A percentile compares a stretch with the other conserved stretches of the same genome.
Evolutionary conservation across 2,888 invertebrate genomes (phyloP).

Genomic region (Drosophila leonis): DNA sequence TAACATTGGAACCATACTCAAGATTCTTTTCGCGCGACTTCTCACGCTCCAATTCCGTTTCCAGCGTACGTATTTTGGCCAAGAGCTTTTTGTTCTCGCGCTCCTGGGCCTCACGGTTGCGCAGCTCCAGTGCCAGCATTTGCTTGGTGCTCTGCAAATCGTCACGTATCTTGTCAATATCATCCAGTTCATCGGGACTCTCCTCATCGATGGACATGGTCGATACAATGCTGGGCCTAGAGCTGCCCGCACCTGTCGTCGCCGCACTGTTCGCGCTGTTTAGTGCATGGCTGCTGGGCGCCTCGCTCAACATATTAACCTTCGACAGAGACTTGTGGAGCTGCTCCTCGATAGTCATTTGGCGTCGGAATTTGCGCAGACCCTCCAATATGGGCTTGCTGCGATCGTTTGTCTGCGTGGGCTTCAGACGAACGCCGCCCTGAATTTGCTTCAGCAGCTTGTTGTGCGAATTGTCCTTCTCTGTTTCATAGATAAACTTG

Average conservation of each 20-base stretch:
- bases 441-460: slow-evolving; percentile 93
- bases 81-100: slow-evolving; percentile 94
- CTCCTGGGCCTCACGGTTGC: slow-evolving; percentile 94
- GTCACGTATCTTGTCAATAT: slow-evolving; percentile 95
- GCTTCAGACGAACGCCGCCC: slow-evolving; percentile 91
- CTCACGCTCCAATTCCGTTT: slow-evolving; percentile 92
- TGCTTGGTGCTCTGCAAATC: slow-evolving; percentile 97
- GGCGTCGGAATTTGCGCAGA: slow-evolving; percentile 93
- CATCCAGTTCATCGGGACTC: slow-evolving; percentile 94
- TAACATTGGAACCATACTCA: slow-evolving; percentile 82
- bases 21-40: slow-evolving; percentile 84
- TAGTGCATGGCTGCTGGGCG: slow-evolving; percentile 66
- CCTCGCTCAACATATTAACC: slow-evolving; percentile 85
- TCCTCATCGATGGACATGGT: slow-evolving; percentile 87
- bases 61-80: slow-evolving; percentile 92
- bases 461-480: slow-evolving; percentile 92
- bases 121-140: slow-evolving; percentile 93
- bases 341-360: slow-evolving; percentile 96
- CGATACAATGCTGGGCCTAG: slow-evolving; percentile 74
- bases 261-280: slow-evolving; percentile 44
- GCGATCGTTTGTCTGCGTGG: slow-evolving; percentile 92
- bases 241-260: slow-evolving; percentile 59
- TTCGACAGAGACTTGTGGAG: slow-evolving; percentile 93
- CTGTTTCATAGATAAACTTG: slow-evolving; percentile 95
- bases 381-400: slow-evolving; percentile 94